phyloP scores from a whole-genome alignment of 2,888 invertebrate species.

The Drosophila nr. fundita region DNA sequence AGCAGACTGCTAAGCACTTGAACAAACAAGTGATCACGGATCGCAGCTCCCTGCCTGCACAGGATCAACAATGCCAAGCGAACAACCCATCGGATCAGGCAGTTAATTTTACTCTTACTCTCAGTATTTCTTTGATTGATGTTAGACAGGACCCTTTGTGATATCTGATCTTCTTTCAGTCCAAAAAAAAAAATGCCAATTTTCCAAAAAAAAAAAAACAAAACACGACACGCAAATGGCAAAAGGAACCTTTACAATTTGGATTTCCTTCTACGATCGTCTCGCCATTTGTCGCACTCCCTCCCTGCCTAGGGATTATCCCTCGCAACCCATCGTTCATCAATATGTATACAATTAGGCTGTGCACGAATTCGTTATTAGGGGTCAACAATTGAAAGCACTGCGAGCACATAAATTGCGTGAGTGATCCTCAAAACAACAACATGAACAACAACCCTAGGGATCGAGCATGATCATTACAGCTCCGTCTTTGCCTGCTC shows the following conservation, averaged over 20 bases:
- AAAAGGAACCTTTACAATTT: slow-evolving; percentile 31
- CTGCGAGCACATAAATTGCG: slow-evolving; percentile 65
- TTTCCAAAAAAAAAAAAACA: slow-evolving; percentile 45
- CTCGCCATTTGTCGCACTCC: slow-evolving; percentile 4
- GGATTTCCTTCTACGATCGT: slow-evolving; percentile 14
- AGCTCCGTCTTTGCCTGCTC: slow-evolving; percentile 12
- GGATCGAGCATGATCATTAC: slow-evolving; percentile 56
- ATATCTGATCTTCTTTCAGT: slow-evolving; percentile 51
- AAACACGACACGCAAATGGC: slow-evolving; percentile 77
- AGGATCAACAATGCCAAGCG: slow-evolving; percentile 53
- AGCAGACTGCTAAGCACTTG: slow-evolving; percentile 73
- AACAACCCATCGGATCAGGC: background rate
- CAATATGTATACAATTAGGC: slow-evolving; percentile 76
- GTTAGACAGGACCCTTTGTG: slow-evolving; percentile 59
- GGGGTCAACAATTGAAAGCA: slow-evolving; percentile 73
- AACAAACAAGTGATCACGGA: slow-evolving; percentile 74
- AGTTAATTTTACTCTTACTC: slow-evolving; percentile 62
- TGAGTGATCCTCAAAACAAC: slow-evolving; percentile 59
- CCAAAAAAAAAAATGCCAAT: slow-evolving; percentile 72
- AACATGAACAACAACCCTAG: slow-evolving; percentile 10
- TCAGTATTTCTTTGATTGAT: slow-evolving; percentile 60
- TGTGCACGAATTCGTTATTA: slow-evolving; percentile 77
- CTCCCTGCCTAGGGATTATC: slow-evolving; percentile 38
- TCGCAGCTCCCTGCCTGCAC: slow-evolving; percentile 36
- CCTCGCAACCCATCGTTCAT: slow-evolving; percentile 41